Evolutionary conservation across 2,113 vertebrate genomes (phyloP).

Genomic region (Gallinago undulata): DNA sequence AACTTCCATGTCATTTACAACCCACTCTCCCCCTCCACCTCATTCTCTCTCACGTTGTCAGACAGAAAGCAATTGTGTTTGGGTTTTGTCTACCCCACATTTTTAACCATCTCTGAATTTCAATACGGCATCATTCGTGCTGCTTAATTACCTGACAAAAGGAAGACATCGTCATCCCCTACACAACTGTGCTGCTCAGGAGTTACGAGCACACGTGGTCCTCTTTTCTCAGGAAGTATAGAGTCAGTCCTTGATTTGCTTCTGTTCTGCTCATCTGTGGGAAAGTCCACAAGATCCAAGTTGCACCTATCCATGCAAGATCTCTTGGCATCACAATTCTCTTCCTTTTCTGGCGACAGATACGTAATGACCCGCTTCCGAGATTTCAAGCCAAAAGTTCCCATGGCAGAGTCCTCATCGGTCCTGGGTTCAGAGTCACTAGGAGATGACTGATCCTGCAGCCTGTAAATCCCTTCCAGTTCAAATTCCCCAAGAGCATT

Average conservation of each 20-base stretch:
- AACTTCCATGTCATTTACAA: background rate
- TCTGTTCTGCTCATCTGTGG: background rate
- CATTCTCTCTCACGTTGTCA: background rate
- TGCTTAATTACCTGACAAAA: constrained; percentile 66
- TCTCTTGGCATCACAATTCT: constrained; percentile 12
- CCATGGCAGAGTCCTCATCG: constrained; percentile 42
- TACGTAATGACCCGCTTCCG: constrained; percentile 46
- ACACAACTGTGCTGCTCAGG: background rate
- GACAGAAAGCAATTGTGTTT: background rate
- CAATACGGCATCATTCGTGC: background rate
- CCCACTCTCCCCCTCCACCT: background rate
- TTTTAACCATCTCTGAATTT: background rate
- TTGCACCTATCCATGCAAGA: background rate
- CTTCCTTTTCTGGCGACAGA: constrained; percentile 26
- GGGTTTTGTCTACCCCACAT: background rate
- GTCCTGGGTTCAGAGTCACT: constrained; percentile 42
- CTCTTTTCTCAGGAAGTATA: background rate
- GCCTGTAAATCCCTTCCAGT: constrained; percentile 83
- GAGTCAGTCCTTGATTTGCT: background rate
- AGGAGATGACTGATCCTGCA: constrained; percentile 81
- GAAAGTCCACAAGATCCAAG: constrained; percentile 3
- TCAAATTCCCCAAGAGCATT: constrained; percentile 79
- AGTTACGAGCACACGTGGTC: background rate
- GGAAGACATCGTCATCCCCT: constrained; percentile 59
- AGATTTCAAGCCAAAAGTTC: constrained; percentile 54